Evolutionary conservation across 2,113 vertebrate species (phyloP), one percentile per base, ranked within the genome.

Genomic region (Todiramphus chloris): DNA sequence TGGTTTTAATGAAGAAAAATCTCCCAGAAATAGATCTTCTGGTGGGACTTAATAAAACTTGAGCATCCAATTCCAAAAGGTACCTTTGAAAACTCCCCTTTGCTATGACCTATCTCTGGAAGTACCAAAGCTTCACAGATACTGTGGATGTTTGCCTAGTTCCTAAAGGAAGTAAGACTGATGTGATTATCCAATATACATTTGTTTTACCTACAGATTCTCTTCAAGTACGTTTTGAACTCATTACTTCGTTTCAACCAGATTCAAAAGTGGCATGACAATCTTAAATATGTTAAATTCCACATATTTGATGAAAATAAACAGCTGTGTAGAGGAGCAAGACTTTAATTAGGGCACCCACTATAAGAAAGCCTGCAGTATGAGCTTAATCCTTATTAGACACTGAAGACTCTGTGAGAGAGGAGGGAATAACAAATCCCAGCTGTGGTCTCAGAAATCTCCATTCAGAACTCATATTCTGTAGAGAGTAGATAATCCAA

Each of bases 1-100:
- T 67, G 72, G 56, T 91, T 96, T 73, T 93, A 92, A 95, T 93
- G 63, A 95, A 96, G 95, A 94, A 94, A 93, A 93, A 91, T 92
- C 43, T 91, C 67, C 59, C 35, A 75, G 75, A 93, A 79, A 92
- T n/a, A 96, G 83, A 93, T 84, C 74, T 72, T 91, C n/a, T 84
- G 35, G 64, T 72, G 20, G 5, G 28, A 56, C 35, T 94, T 96
- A 59, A 70, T 94, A 73, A 70, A 91, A 77, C 70, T 70, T 86
- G 73, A 85, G 37, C 13, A 59, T 86, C 50, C 55, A 21, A 83
- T 79, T 91, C 74, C 67, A 83, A 93, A 90, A 91, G 11, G 62
- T 53, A 46, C 8, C 44, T 87, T 79, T 77, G 62, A 91, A 96
- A 83, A 66, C 13, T 73, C 33, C 12, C 25, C 13, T 76, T 91